Evolutionary conservation across 2,113 vertebrate species (phyloP).

Genomic region (Archilochus colubris): DNA sequence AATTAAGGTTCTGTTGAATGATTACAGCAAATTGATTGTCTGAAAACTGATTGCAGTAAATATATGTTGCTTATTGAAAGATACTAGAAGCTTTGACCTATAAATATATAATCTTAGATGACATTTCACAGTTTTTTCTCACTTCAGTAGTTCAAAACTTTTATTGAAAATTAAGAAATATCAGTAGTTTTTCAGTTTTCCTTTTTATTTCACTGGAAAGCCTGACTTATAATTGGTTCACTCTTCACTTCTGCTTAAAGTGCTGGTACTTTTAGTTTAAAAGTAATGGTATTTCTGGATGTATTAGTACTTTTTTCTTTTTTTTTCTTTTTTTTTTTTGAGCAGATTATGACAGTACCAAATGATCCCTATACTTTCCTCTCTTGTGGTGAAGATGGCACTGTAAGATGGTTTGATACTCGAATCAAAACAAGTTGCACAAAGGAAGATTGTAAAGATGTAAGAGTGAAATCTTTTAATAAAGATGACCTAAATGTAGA

Average conservation of each 20-base stretch:
- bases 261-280: neutral
- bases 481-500: conserved; percentile 45
- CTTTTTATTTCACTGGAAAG: neutral
- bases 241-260: neutral
- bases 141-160: neutral
- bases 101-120: neutral
- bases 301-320: neutral
- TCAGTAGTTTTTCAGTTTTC: neutral
- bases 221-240: neutral
- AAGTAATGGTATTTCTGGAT: neutral
- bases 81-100: neutral
- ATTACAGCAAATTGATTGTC: neutral
- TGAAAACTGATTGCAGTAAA: neutral
- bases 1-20: neutral
- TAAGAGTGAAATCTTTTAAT: conserved; percentile 77
- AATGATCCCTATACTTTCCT: conserved; percentile 98
- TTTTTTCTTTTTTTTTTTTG: neutral
- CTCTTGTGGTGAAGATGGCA: conserved; percentile 98
- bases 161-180: neutral
- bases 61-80: neutral
- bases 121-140: neutral
- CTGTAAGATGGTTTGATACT: conserved; percentile 97
- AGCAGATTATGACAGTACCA: conserved; percentile 96
- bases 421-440: conserved; percentile 96
- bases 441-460: conserved; percentile 99